Evolutionary conservation across 2,113 vertebrate genomes (phyloP).

Genomic region (Coptodon rendalli): DNA sequence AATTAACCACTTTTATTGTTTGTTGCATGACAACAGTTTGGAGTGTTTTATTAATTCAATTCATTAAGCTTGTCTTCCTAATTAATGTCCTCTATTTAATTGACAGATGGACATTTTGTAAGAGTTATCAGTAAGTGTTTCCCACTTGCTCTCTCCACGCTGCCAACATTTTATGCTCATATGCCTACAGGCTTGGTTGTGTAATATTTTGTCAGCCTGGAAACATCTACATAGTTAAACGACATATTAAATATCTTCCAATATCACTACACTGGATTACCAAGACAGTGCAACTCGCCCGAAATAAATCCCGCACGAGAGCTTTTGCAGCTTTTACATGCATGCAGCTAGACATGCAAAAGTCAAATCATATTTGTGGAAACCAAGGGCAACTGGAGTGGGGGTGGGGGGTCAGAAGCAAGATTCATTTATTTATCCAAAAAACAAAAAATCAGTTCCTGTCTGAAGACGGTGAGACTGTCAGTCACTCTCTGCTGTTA

Average conservation of each 20-base stretch:
- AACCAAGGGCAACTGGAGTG: neutral
- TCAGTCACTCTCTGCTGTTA: neutral
- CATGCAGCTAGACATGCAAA: neutral
- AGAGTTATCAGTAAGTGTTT: neutral
- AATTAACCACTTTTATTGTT: neutral
- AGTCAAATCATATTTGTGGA: neutral
- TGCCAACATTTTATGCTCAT: neutral
- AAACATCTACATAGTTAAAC: neutral
- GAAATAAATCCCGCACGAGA: neutral
- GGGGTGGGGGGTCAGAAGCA: neutral
- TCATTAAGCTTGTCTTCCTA: neutral
- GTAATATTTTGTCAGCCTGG: neutral
- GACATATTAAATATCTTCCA: neutral
- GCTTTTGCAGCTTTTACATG: neutral
- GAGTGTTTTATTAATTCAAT: neutral
- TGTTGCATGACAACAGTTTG: neutral
- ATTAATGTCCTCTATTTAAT: neutral
- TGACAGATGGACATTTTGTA: constrained; percentile 1
- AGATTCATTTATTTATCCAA: neutral
- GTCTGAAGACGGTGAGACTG: neutral
- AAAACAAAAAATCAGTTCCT: neutral
- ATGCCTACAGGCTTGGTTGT: neutral
- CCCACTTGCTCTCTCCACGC: neutral
- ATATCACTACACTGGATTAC: neutral
- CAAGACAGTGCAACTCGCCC: neutral